Percentiles rank a stretch among this genome's conserved stretches.
phyloP scores from a whole-genome alignment of 92 coral and sea anemone genomes.

The Desmophyllum pertusum region DNA sequence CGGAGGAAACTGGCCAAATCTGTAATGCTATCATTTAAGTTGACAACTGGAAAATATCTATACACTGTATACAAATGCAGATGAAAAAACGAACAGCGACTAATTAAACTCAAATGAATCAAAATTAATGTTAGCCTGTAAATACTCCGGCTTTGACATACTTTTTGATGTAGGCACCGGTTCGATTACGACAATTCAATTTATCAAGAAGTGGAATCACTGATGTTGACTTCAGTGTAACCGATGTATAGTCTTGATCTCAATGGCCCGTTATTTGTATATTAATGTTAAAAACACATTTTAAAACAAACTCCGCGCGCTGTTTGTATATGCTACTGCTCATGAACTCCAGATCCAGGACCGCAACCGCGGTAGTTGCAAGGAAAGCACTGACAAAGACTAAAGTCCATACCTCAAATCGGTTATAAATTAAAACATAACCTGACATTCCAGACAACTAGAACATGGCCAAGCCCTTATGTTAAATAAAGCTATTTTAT shows the following conservation, averaged over 20 bases:
- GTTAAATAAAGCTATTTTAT: neutral
- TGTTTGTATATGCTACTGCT: neutral
- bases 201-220: neutral
- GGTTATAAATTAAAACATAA: neutral
- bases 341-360: too few species aligned
- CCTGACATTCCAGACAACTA: neutral
- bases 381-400: too few species aligned
- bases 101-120: too few species aligned
- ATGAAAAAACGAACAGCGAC: too few species aligned
- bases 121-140: too few species aligned
- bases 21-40: too few species aligned
- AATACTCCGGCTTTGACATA: too few species aligned
- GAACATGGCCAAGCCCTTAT: neutral
- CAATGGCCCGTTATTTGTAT: neutral
- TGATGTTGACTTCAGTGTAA: neutral
- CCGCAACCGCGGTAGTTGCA: neutral
- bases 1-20: neutral
- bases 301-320: too few species aligned
- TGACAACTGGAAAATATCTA: too few species aligned
- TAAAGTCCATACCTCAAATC: neutral
- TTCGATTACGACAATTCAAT: too few species aligned
- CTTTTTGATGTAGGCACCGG: neutral
- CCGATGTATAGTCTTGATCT: too few species aligned
- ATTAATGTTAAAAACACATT: neutral
- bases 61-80: too few species aligned